Evolutionary conservation across 2,113 vertebrate species (phyloP).

Genomic region (Nyctibius bracteatus): DNA sequence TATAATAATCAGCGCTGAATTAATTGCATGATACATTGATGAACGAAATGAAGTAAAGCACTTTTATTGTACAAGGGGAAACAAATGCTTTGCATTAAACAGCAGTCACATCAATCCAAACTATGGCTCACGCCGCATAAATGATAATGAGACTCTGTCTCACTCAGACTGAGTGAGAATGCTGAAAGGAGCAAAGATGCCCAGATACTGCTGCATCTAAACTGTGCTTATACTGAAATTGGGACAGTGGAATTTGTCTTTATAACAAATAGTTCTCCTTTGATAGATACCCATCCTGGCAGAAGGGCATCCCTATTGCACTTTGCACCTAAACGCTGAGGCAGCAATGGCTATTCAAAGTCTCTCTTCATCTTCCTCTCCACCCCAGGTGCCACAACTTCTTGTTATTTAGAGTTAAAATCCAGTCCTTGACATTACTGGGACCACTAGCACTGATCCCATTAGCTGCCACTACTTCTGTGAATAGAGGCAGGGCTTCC

Average conservation of each 20-base stretch:
- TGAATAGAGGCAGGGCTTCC: neutral
- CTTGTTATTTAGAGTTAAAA: neutral
- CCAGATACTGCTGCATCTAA: neutral
- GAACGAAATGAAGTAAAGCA: neutral
- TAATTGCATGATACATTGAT: neutral
- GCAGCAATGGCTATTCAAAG: neutral
- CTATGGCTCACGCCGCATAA: neutral
- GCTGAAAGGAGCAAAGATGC: neutral
- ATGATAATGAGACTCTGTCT: slow-evolving; percentile 4
- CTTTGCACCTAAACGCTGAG: neutral
- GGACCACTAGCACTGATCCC: neutral
- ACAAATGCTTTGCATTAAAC: neutral
- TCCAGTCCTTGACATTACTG: neutral
- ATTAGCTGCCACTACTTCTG: neutral
- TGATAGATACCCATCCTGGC: neutral
- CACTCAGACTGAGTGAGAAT: neutral
- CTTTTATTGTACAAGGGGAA: slow-evolving; percentile 33
- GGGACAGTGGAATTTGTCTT: neutral
- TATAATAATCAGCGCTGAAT: neutral
- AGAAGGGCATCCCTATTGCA: neutral
- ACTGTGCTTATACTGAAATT: neutral
- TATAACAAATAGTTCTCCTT: neutral
- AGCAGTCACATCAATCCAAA: slow-evolving; percentile 21
- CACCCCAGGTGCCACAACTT: neutral
- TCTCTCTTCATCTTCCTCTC: neutral